Evolutionary conservation across 2,888 invertebrate genomes (phyloP).

Genomic region (Oscheius sp.): DNA sequence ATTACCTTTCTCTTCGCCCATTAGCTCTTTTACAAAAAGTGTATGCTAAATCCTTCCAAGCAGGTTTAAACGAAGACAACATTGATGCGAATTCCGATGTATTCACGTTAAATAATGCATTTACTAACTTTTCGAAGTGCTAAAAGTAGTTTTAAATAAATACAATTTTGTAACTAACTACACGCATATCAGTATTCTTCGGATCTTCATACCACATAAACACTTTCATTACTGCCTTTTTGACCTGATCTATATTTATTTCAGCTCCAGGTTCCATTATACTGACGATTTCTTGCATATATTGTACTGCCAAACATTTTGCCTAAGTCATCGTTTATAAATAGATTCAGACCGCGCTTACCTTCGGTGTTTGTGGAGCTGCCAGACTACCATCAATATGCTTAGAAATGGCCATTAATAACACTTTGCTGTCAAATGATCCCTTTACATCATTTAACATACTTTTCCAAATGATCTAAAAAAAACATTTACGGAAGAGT

Average conservation of each 20-base stretch:
- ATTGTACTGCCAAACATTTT: constrained; percentile 74
- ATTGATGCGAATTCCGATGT: constrained; percentile 31
- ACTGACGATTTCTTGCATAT: constrained; percentile 72
- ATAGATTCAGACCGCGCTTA: not conserved
- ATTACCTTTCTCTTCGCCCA: constrained; percentile 6
- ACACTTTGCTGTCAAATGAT: not conserved
- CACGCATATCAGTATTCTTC: constrained; percentile 78
- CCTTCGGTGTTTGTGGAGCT: constrained; percentile 19
- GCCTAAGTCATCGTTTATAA: constrained; percentile 69
- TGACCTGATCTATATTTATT: constrained; percentile 75
- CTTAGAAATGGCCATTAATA: constrained; percentile 21
- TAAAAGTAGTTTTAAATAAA: not conserved
- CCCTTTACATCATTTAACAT: not conserved
- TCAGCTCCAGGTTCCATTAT: constrained; percentile 73
- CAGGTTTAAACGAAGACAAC: constrained; percentile 24
- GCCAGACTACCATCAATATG: constrained; percentile 12
- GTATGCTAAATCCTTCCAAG: constrained; percentile 8
- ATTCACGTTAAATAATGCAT: constrained; percentile 32
- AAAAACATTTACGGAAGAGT: not conserved
- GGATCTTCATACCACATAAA: constrained; percentile 81
- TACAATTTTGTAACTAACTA: constrained; percentile 67
- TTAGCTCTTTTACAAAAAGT: constrained; percentile 3
- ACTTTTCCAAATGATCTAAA: constrained; percentile 1
- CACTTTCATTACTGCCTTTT: constrained; percentile 79
- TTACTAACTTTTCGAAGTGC: constrained; percentile 19